Percentiles rank a stretch among this genome's conserved stretches.
These are phyloP conservation scores for Salmo trutta DNA, from an alignment of 2,797 vertebrate genomes.

Conservation along the genomic window DNA sequence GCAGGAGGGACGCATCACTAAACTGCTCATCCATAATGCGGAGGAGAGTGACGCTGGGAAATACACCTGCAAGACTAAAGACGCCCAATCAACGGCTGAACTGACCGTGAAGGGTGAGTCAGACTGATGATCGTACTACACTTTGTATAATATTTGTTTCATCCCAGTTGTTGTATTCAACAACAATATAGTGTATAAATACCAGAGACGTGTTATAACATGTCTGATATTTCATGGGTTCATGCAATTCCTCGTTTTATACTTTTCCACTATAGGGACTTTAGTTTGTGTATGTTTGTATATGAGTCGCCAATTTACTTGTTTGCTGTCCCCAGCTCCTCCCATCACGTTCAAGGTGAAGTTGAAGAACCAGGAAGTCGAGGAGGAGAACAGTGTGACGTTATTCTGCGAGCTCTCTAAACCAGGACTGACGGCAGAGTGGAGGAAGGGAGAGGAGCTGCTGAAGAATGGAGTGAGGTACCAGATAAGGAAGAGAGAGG, in stretches of 20 bases:
- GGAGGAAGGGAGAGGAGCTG: conserved; percentile 82
- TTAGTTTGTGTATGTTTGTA: background rate
- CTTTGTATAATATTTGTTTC: too few relatives aligned
- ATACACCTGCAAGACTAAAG: conserved; percentile 87
- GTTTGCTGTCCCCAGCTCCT: conserved; percentile 60
- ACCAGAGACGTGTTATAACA: too few relatives aligned
- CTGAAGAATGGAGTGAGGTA: conserved; percentile 82
- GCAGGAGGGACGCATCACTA: conserved; percentile 66
- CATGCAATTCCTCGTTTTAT: too few relatives aligned
- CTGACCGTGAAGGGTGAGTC: conserved; percentile 82
- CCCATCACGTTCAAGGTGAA: conserved; percentile 79
- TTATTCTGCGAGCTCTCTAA: conserved; percentile 84
- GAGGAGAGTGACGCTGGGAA: conserved; percentile 85
- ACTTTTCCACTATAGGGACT: too few relatives aligned
- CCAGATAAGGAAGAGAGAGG: conserved; percentile 78
- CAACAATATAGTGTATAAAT: too few relatives aligned
- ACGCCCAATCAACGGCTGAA: conserved; percentile 79
- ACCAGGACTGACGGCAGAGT: conserved; percentile 78
- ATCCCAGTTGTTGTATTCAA: too few relatives aligned
- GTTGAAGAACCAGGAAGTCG: conserved; percentile 79
- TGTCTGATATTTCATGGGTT: too few relatives aligned
- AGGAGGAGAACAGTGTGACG: conserved; percentile 74
- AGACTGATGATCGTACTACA: background rate
- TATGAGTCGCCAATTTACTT: background rate
- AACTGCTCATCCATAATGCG: conserved; percentile 76